A percentile compares a stretch with the other conserved stretches of the same genome.
These are phyloP conservation scores for Lepidotrigona ventralis DNA, from an alignment of 1,140 invertebrate genomes.

Conservation along the genomic window DNA sequence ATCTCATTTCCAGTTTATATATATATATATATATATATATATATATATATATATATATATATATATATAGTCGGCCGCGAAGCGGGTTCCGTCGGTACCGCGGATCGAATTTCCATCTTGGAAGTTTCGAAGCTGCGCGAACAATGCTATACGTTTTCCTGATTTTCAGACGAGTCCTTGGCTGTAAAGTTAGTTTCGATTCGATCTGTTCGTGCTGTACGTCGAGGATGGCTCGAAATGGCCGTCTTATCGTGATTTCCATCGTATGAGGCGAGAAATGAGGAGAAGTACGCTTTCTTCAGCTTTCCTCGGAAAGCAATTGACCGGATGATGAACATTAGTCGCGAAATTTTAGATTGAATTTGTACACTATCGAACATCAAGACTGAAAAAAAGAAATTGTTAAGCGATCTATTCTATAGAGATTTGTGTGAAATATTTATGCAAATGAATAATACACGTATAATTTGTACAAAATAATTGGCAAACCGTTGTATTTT, in stretches of 20 bases:
- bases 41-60: not conserved
- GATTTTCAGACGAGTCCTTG: slow-evolving; percentile 43
- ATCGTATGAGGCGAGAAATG: not conserved
- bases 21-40: slow-evolving; percentile 22
- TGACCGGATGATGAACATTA: not conserved
- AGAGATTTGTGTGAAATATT: not conserved
- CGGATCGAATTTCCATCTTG: slow-evolving; percentile 64
- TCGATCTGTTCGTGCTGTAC: not conserved
- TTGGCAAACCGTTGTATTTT: not conserved
- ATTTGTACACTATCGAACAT: not conserved
- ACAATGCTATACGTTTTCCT: slow-evolving; percentile 41
- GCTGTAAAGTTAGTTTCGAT: not conserved
- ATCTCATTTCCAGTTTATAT: slow-evolving; percentile 68
- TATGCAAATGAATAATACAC: slow-evolving; percentile 13
- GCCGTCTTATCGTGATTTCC: slow-evolving; percentile 2
- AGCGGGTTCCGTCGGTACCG: slow-evolving; percentile 38
- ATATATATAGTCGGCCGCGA: not conserved
- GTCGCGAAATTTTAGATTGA: not conserved
- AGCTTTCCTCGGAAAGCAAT: not conserved
- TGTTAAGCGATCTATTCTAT: not conserved
- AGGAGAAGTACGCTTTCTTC: not conserved
- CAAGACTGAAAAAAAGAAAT: not conserved
- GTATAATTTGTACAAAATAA: not conserved
- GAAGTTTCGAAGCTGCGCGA: slow-evolving; percentile 44
- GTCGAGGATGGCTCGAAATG: not conserved